Conservation (phyloP, 1,140 invertebrate species). For the Adelges cooleyi region DNA sequence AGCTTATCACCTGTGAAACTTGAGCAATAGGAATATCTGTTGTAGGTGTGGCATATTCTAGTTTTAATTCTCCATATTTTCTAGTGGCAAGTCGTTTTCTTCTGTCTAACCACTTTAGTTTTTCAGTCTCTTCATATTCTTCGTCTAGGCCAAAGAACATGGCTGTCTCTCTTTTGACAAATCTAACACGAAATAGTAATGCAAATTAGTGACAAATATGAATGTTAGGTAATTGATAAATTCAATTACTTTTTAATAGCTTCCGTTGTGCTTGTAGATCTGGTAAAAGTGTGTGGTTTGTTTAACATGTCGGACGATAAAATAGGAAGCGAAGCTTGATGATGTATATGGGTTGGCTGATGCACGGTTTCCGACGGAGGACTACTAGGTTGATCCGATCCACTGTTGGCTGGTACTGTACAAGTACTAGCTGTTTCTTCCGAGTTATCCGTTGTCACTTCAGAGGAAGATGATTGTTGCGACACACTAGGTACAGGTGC, state of each 20-base stretch:
- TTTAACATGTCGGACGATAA: constrained; percentile 31
- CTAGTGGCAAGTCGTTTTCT: constrained; percentile 58
- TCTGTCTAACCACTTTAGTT: constrained; percentile 58
- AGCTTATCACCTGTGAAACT: constrained; percentile 4
- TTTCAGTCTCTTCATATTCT: constrained; percentile 55
- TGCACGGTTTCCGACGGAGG: constrained; percentile 8
- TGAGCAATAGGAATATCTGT: not conserved
- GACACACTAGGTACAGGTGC: constrained; percentile 8
- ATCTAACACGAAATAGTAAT: constrained; percentile 38
- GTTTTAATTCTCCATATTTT: constrained; percentile 51
- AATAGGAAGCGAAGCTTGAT: constrained; percentile 33
- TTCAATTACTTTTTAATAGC: constrained; percentile 35
- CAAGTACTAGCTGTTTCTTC: constrained; percentile 24
- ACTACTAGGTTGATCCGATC: constrained; percentile 10
- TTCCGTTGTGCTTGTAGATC: constrained; percentile 32
- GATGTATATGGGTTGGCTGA: constrained; percentile 29
- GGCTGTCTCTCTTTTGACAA: constrained; percentile 61
- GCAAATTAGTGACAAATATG: not conserved
- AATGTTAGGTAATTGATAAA: constrained; percentile 36
- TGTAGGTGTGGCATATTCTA: constrained; percentile 37
- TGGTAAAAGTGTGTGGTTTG: constrained; percentile 21
- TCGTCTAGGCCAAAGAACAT: constrained; percentile 68
- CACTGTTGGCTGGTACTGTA: constrained; percentile 19
- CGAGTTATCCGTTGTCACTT: constrained; percentile 16
- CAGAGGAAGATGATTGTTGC: constrained; percentile 2